These are phyloP conservation scores for Brachylomia viminalis DNA, from an alignment of 2,888 invertebrate genomes.

Conservation along the genomic window DNA sequence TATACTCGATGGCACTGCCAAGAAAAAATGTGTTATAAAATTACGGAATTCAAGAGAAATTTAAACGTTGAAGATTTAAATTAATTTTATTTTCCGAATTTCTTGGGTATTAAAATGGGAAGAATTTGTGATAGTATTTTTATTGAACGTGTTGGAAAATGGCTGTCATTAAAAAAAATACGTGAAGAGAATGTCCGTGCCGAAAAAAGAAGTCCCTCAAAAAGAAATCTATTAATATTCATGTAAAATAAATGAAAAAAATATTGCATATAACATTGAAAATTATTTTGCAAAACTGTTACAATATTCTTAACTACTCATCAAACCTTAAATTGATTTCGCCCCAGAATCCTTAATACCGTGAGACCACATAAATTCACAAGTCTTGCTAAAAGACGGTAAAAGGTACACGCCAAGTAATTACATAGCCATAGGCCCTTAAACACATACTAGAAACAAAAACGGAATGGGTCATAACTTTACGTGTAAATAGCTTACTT, in stretches of 20 bases:
- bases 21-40: conserved; percentile 64
- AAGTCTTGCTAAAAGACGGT: conserved; percentile 46
- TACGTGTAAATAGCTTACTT: conserved; percentile 65
- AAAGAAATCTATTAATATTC: background rate
- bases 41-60: conserved; percentile 42
- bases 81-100: background rate
- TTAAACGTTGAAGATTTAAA: conserved; percentile 36
- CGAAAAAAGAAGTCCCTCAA: background rate
- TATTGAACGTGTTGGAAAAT: background rate
- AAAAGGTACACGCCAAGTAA: conserved; percentile 59
- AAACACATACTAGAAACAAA: conserved; percentile 75
- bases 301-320: background rate
- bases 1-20: conserved; percentile 59
- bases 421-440: conserved; percentile 61
- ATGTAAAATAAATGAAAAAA: background rate
- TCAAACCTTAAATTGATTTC: conserved; percentile 7
- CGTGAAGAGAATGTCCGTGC: background rate
- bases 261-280: background rate
- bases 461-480: conserved; percentile 68
- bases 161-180: background rate
- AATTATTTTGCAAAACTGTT: background rate
- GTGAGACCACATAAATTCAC: conserved; percentile 44
- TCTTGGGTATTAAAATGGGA: background rate
- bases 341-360: conserved; percentile 1
- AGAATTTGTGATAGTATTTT: conserved; percentile 3